Evolutionary conservation across 1,140 invertebrate genomes (phyloP), one percentile per base, ranked within the genome.

Genomic region (Phenacoccus solenopsis): DNA sequence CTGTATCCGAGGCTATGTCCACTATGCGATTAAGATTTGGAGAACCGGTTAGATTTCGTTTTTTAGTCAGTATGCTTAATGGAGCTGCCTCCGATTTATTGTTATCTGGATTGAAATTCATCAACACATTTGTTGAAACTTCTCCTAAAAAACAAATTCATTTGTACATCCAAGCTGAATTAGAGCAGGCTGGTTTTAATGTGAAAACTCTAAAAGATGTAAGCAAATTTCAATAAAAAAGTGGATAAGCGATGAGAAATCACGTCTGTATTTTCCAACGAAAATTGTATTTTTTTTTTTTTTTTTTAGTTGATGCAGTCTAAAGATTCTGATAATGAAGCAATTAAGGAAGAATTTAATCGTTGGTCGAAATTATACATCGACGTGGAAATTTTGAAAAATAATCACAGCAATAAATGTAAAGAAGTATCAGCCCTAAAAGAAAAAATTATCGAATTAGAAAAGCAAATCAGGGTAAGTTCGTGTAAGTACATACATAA

Each of bases 41-140:
- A 22, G 94, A 98, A 77, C 91, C 93, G 0, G 93, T 94, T 2
- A 82, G 94, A 74, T 96, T 96, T 79, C 85, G 93, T 69, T 89
- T 96, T 75, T 83, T 96, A 0, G 87, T 94, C 9, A 92, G 92
- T 1, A 93, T 95, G 80, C 82, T 96, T 25, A 86, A 88, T 72
- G 87, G 88, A 0, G 83, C 83, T 0, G 80, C 82, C 2, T 84
- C 85, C 0, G 89, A 90, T 56, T 82, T 94, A 1, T 83, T 94
- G 75, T 84, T 88, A n/a, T 86, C 88, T 4, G 92, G 91, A 7
- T 80, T 97, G 28, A 86, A 86, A 61, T 94, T 96, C 76, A 81
- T 96, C 24, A 95, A 95, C 74, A 85, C 87, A 0, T 87, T 96
- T 73, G 78, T 95, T 16, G 83, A 86, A 72, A 90, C 89, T 9